Percentiles rank a stretch among this genome's conserved stretches.
Evolutionary conservation across 2,888 invertebrate genomes (phyloP).

Genomic region (Invenusta paracnida): DNA sequence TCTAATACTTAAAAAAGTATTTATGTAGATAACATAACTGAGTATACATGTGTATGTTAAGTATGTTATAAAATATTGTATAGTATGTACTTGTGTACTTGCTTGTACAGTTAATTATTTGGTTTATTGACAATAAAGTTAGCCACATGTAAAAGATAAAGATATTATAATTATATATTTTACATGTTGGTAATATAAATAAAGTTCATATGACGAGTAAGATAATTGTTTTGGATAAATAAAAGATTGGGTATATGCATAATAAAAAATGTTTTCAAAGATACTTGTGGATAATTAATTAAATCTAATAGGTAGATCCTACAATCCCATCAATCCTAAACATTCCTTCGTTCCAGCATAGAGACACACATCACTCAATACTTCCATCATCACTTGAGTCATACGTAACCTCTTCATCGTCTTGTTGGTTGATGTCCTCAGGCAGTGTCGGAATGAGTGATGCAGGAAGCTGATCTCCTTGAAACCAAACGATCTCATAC

Average conservation of each 20-base stretch:
- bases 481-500: slow-evolving; percentile 34
- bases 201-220: slow-evolving; percentile 22
- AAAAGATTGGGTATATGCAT: slow-evolving; percentile 29
- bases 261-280: slow-evolving; percentile 26
- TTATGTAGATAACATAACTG: slow-evolving; percentile 25
- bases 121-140: slow-evolving; percentile 27
- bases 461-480: slow-evolving; percentile 30
- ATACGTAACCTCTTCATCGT: slow-evolving; percentile 31
- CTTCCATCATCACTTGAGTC: slow-evolving; percentile 14
- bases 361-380: slow-evolving; percentile 29
- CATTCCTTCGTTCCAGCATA: slow-evolving; percentile 29
- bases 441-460: slow-evolving; percentile 26
- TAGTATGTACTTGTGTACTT: slow-evolving; percentile 22
- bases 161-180: slow-evolving; percentile 29
- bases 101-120: slow-evolving; percentile 29
- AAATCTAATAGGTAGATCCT: slow-evolving; percentile 26
- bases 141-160: slow-evolving; percentile 22
- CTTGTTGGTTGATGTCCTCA: slow-evolving; percentile 21
- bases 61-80: slow-evolving; percentile 20
- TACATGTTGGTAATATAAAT: slow-evolving; percentile 29
- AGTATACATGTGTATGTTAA: slow-evolving; percentile 1
- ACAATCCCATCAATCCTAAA: slow-evolving; percentile 29
- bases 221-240: slow-evolving; percentile 26
- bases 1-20: slow-evolving; percentile 22
- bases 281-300: slow-evolving; percentile 27